Percentiles rank a stretch among this genome's conserved stretches.
Evolutionary conservation across 2,888 invertebrate species (phyloP).

Genomic region (Herminia tarsipennalis): DNA sequence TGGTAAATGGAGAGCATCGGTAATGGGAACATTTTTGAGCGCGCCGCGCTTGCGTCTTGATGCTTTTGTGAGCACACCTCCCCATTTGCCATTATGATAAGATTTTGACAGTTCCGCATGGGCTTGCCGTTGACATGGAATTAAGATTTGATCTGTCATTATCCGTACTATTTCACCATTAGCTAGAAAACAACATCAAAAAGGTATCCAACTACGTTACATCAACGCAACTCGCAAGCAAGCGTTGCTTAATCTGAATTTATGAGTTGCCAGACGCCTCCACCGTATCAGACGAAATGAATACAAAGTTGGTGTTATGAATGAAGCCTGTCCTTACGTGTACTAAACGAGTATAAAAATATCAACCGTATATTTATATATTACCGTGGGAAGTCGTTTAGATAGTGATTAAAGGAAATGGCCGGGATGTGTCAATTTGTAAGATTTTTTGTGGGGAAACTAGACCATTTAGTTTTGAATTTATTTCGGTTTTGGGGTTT

Average conservation of each 20-base stretch:
- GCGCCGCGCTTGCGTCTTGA: no score
- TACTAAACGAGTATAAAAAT: constrained; percentile 25
- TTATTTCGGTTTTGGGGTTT: not conserved
- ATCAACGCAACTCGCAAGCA: constrained; percentile 13
- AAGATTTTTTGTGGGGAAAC: constrained; percentile 20
- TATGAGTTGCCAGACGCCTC: constrained; percentile 54
- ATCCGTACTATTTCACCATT: no score
- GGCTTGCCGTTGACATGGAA: no score
- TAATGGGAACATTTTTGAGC: no score
- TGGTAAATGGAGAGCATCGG: no score
- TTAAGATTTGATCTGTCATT: no score
- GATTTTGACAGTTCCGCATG: no score
- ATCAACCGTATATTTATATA: constrained; percentile 13
- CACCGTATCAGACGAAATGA: constrained; percentile 51
- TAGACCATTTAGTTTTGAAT: not conserved
- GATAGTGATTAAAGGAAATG: constrained; percentile 11
- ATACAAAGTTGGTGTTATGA: constrained; percentile 57
- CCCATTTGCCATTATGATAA: no score
- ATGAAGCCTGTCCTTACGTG: constrained; percentile 44
- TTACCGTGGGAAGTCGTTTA: constrained; percentile 1
- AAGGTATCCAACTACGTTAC: constrained; percentile 14
- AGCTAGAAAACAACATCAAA: not conserved
- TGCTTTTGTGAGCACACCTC: no score
- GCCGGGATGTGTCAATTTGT: constrained; percentile 37
- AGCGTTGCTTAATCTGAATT: constrained; percentile 56